Base-by-base conservation (phyloP, 1,140 invertebrate species). In the Bombus breviceps region DNA sequence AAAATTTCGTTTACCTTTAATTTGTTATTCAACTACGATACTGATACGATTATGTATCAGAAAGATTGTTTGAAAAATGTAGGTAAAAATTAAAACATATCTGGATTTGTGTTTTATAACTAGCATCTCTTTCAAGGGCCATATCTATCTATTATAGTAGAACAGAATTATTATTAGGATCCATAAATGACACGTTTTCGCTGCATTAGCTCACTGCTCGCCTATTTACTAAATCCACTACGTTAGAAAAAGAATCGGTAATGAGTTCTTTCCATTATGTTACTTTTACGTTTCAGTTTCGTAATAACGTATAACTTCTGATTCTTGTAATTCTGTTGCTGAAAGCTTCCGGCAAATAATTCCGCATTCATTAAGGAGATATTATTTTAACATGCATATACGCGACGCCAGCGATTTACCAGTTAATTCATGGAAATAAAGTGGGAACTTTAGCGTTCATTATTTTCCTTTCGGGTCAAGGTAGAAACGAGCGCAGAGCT, bases 331-430 rank as follows among this genome's bases (percentile, higher is more conserved):
- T 64, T 34, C 9, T 8, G 13, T 68, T 68, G 39, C 62, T 64
- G 28, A 66, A 43, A 64, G n/a, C 18, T 41, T 47, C n/a, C 22
- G 43, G 41, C 41, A 47, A 80, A 39, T 34, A 34, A 43, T 79
- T 68, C 22, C n/a, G n/a, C 5, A 79, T 79, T 68, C 57, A n/a
- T 39, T 62, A 62, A 62, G 37, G 5, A 64, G 43, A 53, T 53
- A 41, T 78, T 78, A 62, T 41, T 39, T 62, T 41, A 77, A 77
- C 57, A 62, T 41, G 34, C 28, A 41, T 77, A 77, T 57, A 77
- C 57, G 57, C 13, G 57, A 77, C 12, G 28, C 25, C 75, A 37
- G 22, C 75, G 37, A 78, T 78, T 78, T 32, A n/a, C 59, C 39
- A 41, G 57, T 77, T 77, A 64, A 59, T 77, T 62, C 57, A 22